Percentiles rank a stretch among this genome's conserved stretches.
These are phyloP conservation scores for Microcebus murinus DNA, from an alignment of 2,113 vertebrate species.

Conservation along the genomic window DNA sequence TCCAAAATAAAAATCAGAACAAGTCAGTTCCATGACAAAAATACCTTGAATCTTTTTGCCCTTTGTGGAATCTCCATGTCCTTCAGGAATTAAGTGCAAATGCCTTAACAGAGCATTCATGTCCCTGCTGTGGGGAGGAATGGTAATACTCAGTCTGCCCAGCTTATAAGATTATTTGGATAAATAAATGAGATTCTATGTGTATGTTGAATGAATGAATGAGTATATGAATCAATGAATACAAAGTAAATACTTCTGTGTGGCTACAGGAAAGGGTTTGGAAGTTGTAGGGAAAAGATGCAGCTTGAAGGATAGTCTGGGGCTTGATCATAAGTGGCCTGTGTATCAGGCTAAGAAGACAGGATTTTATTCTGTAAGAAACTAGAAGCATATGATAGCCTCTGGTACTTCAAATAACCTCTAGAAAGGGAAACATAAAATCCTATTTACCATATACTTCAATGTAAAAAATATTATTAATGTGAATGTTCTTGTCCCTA, in stretches of 20 bases:
- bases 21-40: conserved; percentile 4
- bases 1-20: conserved; percentile 42
- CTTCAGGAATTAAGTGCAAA: neutral
- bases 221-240: neutral
- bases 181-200: neutral
- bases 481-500: neutral
- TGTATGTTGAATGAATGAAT: conserved; percentile 29
- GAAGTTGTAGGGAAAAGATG: neutral
- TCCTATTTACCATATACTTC: neutral
- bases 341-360: neutral
- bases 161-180: neutral
- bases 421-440: neutral
- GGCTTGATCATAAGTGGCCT: neutral
- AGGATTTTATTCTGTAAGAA: conserved; percentile 15
- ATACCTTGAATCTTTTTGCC: neutral
- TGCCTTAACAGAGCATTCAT: neutral
- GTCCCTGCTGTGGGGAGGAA: neutral
- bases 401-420: neutral
- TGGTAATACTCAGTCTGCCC: neutral
- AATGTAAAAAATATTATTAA: neutral
- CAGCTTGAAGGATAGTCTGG: neutral
- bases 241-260: neutral
- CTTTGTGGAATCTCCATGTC: neutral
- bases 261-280: neutral
- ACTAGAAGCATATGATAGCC: neutral